phyloP scores from a whole-genome alignment of 1,140 invertebrate species.

The Hetaerina americana region DNA sequence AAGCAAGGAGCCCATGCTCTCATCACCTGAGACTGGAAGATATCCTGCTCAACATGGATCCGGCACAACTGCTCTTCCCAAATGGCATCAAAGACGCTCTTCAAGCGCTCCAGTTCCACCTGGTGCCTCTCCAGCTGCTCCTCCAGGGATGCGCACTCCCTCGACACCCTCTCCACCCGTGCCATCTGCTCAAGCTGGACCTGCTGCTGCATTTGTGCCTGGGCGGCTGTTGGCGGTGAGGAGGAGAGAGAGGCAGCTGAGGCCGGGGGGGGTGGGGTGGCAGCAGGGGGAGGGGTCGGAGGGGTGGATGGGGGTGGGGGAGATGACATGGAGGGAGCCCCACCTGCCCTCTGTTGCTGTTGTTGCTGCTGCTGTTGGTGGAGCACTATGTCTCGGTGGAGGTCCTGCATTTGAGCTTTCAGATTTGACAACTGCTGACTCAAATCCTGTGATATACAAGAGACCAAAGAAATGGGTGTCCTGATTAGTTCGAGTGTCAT shows the following conservation, averaged over 20 bases:
- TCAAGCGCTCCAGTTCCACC: conserved; percentile 45
- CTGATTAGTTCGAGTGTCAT: too few species aligned
- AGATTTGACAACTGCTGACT: conserved; percentile 46
- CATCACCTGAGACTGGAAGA: conserved; percentile 44
- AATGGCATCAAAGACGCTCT: conserved; percentile 43
- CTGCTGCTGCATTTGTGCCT: not conserved
- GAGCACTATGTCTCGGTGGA: conserved; percentile 37
- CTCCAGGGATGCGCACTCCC: conserved; percentile 46
- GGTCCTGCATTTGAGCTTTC: conserved; percentile 46
- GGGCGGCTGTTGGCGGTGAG: not conserved
- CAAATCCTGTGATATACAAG: conserved; percentile 42
- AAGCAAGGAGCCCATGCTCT: not conserved
- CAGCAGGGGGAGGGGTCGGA: not conserved
- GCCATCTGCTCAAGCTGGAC: not conserved
- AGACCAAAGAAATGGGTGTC: too few species aligned
- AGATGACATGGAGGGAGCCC: not conserved
- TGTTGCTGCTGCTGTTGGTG: not conserved
- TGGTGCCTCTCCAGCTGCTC: conserved; percentile 48
- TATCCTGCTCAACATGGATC: conserved; percentile 52
- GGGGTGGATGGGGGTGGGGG: not conserved
- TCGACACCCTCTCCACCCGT: conserved; percentile 34
- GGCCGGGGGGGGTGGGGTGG: not conserved
- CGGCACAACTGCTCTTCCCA: conserved; percentile 58
- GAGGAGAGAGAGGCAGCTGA: not conserved
- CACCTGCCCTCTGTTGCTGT: not conserved